Conservation (phyloP, 2,888 invertebrate genomes). For the Dione vanillae region DNA sequence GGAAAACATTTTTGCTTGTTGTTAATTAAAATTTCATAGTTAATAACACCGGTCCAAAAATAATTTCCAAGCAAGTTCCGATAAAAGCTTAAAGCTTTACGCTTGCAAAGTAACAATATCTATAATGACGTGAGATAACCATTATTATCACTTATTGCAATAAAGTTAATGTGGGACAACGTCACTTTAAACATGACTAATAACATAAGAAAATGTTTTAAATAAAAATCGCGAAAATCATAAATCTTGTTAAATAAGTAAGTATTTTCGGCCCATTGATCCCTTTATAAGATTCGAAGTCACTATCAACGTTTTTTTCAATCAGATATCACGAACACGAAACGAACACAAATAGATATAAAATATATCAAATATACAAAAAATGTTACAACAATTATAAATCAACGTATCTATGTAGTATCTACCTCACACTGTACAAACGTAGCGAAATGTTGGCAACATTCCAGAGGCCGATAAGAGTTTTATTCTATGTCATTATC, state of each 20-base stretch:
- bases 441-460: constrained; percentile 17
- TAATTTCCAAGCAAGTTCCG: constrained; percentile 2
- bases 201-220: too few species aligned
- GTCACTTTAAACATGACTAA: too few species aligned
- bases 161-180: neutral
- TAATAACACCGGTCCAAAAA: neutral
- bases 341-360: neutral
- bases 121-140: neutral
- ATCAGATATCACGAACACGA: too few species aligned
- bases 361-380: neutral
- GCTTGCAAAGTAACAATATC: constrained; percentile 3
- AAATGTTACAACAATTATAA: neutral
- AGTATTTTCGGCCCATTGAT: too few species aligned
- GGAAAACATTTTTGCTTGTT: neutral
- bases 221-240: too few species aligned
- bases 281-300: too few species aligned
- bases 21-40: constrained; percentile 2
- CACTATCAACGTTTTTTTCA: too few species aligned
- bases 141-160: neutral
- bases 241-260: too few species aligned
- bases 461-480: constrained; percentile 34
- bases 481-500: constrained; percentile 39
- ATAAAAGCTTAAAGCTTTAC: constrained; percentile 5
- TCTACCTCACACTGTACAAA: neutral
- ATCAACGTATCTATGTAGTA: neutral